Base-by-base conservation (phyloP, 2,888 invertebrate genomes). In the Silvanus unidentatus region DNA sequence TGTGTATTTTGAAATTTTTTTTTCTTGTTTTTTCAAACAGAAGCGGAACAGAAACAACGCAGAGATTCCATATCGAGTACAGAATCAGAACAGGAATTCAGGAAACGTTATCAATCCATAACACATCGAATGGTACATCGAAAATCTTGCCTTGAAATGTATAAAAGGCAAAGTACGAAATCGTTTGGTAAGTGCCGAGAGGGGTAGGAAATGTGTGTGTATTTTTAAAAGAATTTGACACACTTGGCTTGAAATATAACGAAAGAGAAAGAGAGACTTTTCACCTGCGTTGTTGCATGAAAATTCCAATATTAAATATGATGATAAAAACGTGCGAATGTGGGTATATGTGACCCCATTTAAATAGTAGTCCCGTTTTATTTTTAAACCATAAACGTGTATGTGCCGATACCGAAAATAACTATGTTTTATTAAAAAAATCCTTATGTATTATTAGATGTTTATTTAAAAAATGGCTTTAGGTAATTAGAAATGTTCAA, bases 81-180 rank as follows among this genome's bases (percentile, higher is more conserved):
- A 0, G 86, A 87, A 47, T 92, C 91, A 1, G 94, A 94, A 68
- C 81, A 84, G 52, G 88, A 88, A 58, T 94, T 94, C 70, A 81
- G 84, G 59, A 86, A 88, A 65, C 82, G 84, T 58, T 93, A 90
- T 64, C 88, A 90, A 60, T 87, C 89, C 13, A 81, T 91, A 47
- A 88, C 91, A 2, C 93, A 92, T 70, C 80, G 93, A 43, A 83
- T 94, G 74, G 89, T 93, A 0, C 93, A 94, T 70, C 77, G 93
- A 43, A 86, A 90, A 66, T 90, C 91, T 40, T 91, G 90, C 64
- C 81, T 91, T 42, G 93, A 94, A 71, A 86, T 93, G 81, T 92
- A 91, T 65, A 82, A 86, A 63, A 78, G 92, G 51, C 85, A 92
- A 64, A 82, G 87, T 41, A 83, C 84, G 46, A 88, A 88, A 61